phyloP scores from a whole-genome alignment of 53 echinoderm and acorn worm genomes.

The Arbacia lixula region DNA sequence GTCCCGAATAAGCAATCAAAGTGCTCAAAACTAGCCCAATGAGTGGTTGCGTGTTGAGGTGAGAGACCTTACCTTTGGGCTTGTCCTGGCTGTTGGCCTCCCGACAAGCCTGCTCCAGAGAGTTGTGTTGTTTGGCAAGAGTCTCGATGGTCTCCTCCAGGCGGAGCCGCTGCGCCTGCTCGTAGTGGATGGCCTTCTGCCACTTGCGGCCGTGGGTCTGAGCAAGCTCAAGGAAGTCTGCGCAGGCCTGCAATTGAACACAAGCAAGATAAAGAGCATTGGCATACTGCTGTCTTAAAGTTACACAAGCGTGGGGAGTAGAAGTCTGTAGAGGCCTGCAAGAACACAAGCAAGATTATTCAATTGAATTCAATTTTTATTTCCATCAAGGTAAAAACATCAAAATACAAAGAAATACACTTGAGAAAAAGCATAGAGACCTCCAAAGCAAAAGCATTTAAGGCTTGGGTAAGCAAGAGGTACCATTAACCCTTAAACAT shows the following conservation, averaged over 20 bases:
- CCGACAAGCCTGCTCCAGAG: constrained; percentile 88
- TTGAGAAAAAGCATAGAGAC: no score
- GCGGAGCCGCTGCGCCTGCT: constrained; percentile 82
- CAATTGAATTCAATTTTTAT: no score
- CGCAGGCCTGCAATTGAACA: constrained; percentile 76
- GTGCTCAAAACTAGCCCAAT: no score
- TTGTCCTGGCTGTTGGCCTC: constrained; percentile 71
- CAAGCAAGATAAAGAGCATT: neutral
- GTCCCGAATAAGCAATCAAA: no score
- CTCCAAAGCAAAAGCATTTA: no score
- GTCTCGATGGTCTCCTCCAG: constrained; percentile 97
- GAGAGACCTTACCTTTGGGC: constrained; percentile 77
- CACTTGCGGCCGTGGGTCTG: constrained; percentile 97
- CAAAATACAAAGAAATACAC: no score
- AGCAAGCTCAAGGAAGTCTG: constrained; percentile 84
- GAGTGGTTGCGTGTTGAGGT: no score
- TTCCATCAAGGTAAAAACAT: no score
- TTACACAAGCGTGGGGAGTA: neutral
- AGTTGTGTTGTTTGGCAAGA: constrained; percentile 98
- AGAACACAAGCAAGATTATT: neutral
- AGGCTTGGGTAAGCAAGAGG: no score
- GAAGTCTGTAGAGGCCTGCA: neutral
- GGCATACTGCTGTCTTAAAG: no score
- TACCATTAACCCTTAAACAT: no score
- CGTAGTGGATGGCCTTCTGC: constrained; percentile 92